These are phyloP conservation scores for Harpagoxenus sublaevis DNA, from an alignment of 2,888 invertebrate species.

Conservation along the genomic window DNA sequence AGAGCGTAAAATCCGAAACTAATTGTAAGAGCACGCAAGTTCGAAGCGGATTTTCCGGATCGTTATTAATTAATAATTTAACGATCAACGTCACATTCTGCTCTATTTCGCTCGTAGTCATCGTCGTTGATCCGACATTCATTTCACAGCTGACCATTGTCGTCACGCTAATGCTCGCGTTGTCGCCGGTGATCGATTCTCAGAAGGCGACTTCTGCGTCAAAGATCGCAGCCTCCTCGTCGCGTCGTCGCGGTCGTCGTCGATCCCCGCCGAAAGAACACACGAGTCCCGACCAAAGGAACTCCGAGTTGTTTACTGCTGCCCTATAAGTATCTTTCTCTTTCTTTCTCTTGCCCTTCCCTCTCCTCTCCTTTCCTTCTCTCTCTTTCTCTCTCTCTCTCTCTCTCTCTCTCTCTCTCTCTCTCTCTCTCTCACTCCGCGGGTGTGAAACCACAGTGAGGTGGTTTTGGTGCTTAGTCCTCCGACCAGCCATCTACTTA, in stretches of 20 bases:
- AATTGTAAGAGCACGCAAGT: not conserved
- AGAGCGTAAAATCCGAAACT: slow-evolving; percentile 1
- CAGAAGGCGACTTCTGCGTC: slow-evolving; percentile 31
- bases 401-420: slow-evolving; percentile 44
- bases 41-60: slow-evolving; percentile 3
- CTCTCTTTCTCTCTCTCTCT: slow-evolving; percentile 57
- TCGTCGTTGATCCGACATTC: slow-evolving; percentile 10
- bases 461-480: slow-evolving; percentile 85
- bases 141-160: slow-evolving; percentile 40
- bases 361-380: not conserved
- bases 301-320: slow-evolving; percentile 79
- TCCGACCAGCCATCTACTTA: slow-evolving; percentile 82
- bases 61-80: slow-evolving; percentile 32
- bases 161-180: slow-evolving; percentile 53
- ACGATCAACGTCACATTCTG: slow-evolving; percentile 6
- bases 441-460: slow-evolving; percentile 86
- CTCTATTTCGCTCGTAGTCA: slow-evolving; percentile 2
- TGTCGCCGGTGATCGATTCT: slow-evolving; percentile 27
- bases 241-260: slow-evolving; percentile 28
- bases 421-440: slow-evolving; percentile 74
- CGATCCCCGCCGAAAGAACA: slow-evolving; percentile 69
- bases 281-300: slow-evolving; percentile 79
- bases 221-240: slow-evolving; percentile 50
- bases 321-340: slow-evolving; percentile 55
- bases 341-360: slow-evolving; percentile 29